Conservation (phyloP, 2,797 vertebrate genomes). For the Neomorphus geoffroyi region DNA sequence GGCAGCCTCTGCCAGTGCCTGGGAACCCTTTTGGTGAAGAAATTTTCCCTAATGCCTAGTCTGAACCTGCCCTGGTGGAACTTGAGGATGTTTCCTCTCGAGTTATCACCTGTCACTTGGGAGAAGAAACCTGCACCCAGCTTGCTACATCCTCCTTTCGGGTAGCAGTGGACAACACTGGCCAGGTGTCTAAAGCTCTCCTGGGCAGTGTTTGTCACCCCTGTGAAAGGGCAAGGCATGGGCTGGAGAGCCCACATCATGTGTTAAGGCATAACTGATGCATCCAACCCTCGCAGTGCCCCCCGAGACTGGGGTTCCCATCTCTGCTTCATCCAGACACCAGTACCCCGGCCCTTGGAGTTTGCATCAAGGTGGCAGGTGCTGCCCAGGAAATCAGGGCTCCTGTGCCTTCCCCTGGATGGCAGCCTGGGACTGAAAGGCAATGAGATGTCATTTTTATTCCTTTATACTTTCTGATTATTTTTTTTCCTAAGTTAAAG, state of each 20-base stretch:
- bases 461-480: neutral
- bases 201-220: neutral
- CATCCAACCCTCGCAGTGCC: neutral
- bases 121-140: too few species aligned
- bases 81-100: too few species aligned
- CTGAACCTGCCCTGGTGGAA: too few species aligned
- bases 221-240: neutral
- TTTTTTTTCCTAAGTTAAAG: neutral
- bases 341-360: fast-evolving
- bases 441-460: neutral
- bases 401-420: neutral
- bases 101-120: too few species aligned
- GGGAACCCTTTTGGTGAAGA: too few species aligned
- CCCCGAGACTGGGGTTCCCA: fast-evolving
- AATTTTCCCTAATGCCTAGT: too few species aligned
- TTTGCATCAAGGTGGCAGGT: fast-evolving
- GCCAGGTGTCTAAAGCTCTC: neutral
- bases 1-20: too few species aligned
- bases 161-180: neutral
- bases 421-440: neutral
- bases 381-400: neutral
- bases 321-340: neutral
- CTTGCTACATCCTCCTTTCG: too few species aligned
- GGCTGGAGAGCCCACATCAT: neutral
- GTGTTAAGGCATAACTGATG: neutral